Conservation (phyloP, 2,113 vertebrate genomes). For the Aegotheles bennettii region DNA sequence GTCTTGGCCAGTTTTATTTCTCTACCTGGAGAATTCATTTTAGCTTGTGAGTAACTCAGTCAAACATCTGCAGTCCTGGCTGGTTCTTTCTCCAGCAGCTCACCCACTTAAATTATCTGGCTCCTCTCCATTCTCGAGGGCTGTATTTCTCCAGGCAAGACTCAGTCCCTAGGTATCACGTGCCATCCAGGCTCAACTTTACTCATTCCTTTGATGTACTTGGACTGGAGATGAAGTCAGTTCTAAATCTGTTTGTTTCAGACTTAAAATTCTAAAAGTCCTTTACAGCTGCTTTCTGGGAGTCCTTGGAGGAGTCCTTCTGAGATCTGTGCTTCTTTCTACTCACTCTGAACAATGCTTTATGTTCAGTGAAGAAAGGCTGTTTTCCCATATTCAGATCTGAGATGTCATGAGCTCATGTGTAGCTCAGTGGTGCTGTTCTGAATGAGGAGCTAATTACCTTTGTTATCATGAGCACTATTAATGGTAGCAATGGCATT, state of each 20-base stretch:
- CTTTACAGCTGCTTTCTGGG: not conserved
- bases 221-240: not conserved
- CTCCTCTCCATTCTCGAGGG: not conserved
- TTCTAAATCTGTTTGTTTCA: not conserved
- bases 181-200: not conserved
- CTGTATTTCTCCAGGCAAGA: not conserved
- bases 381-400: not conserved
- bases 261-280: not conserved
- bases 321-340: not conserved
- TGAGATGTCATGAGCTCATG: not conserved
- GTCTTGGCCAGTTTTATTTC: not conserved
- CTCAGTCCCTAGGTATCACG: not conserved
- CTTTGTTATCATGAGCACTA: not conserved
- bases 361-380: not conserved
- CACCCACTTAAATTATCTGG: not conserved
- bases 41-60: not conserved
- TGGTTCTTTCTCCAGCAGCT: not conserved
- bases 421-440: not conserved
- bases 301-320: not conserved
- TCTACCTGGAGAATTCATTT: not conserved
- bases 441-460: conserved; percentile 3
- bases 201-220: not conserved
- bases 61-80: not conserved
- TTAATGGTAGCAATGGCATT: not conserved
- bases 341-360: not conserved